These are phyloP conservation scores for Panagrolaimus sp. DNA, from an alignment of 1,140 invertebrate genomes.

Conservation along the genomic window DNA sequence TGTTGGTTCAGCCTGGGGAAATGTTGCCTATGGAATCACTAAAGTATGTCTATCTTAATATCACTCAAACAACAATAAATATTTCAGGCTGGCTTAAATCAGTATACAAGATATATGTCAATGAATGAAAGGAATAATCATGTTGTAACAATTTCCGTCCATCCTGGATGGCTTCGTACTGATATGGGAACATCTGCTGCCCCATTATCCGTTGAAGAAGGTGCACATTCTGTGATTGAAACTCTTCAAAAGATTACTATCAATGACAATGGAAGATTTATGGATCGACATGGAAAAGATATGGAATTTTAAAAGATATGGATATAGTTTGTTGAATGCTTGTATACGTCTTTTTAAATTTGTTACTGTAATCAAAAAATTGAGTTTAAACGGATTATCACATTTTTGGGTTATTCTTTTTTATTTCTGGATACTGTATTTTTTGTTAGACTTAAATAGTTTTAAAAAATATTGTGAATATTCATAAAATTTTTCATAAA, in stretches of 20 bases:
- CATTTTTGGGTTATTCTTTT: too few species aligned
- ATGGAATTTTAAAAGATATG: constrained; percentile 1
- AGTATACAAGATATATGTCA: neutral
- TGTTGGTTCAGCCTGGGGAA: neutral
- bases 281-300: neutral
- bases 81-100: neutral
- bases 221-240: neutral
- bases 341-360: too few species aligned
- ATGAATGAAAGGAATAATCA: neutral
- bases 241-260: neutral
- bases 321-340: too few species aligned
- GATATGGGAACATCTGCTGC: constrained; percentile 7
- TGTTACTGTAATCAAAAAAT: too few species aligned
- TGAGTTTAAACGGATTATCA: too few species aligned
- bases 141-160: neutral
- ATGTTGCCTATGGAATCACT: constrained; percentile 10
- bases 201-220: neutral
- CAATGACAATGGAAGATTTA: constrained; percentile 3
- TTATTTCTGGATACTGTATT: too few species aligned
- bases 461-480: too few species aligned
- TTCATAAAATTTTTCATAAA: too few species aligned
- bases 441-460: too few species aligned
- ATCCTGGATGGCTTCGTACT: constrained; percentile 6
- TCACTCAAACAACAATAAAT: neutral
- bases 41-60: neutral